Conservation (phyloP, 92 coral and sea anemone genomes). For the Nematostella vectensis region DNA sequence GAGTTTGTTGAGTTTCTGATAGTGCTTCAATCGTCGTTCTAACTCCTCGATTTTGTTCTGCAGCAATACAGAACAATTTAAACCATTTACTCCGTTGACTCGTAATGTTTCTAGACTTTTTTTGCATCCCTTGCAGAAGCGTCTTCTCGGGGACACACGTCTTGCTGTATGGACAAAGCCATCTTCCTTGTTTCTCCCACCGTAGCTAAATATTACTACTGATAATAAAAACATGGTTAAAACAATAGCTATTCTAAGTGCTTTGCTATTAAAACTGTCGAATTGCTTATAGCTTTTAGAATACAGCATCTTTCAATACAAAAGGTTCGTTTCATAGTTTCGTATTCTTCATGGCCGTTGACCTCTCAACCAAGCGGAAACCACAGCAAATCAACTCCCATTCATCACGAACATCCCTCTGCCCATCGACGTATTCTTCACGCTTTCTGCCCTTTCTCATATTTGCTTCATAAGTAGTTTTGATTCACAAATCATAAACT, state of each 20-base stretch:
- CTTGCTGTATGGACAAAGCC: background rate
- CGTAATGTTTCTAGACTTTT: background rate
- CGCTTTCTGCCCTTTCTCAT: too few species aligned
- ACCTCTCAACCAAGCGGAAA: too few species aligned
- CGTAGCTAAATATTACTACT: background rate
- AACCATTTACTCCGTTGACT: background rate
- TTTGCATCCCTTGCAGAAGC: conserved; percentile 9
- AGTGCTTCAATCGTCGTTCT: conserved; percentile 39
- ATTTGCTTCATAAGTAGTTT: too few species aligned
- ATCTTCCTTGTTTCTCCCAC: background rate
- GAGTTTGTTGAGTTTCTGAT: conserved; percentile 54
- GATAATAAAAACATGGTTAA: background rate
- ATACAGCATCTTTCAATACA: conserved; percentile 8
- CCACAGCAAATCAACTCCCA: too few species aligned
- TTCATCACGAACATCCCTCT: too few species aligned
- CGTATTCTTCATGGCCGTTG: too few species aligned
- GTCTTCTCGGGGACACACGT: background rate
- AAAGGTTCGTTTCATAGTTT: too few species aligned
- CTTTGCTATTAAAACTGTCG: background rate
- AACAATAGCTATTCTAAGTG: background rate
- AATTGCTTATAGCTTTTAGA: background rate
- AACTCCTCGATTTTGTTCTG: conserved; percentile 25
- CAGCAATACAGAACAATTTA: conserved; percentile 28
- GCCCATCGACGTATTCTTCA: too few species aligned
- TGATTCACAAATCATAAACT: too few species aligned